Conservation (phyloP, 2,888 invertebrate genomes). For the Catonia carolina region DNA sequence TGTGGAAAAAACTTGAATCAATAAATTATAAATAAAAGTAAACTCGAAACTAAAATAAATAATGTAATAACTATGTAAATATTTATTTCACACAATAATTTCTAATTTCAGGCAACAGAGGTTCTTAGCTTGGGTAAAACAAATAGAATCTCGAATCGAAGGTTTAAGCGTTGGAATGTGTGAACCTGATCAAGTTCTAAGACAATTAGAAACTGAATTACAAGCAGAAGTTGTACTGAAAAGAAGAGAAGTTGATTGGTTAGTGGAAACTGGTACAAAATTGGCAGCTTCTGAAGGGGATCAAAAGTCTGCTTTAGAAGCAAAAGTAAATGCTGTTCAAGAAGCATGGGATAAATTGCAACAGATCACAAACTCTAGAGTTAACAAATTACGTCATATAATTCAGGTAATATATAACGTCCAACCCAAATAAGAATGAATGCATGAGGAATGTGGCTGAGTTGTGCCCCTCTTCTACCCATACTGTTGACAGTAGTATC, state of each 20-base stretch:
- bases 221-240: constrained; percentile 68
- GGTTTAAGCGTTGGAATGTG: constrained; percentile 41
- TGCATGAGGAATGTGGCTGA: too few relatives aligned
- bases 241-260: constrained; percentile 72
- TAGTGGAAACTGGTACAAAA: constrained; percentile 59
- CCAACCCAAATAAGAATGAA: too few relatives aligned
- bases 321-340: constrained; percentile 53
- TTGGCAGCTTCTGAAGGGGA: constrained; percentile 58
- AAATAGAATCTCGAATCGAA: constrained; percentile 59
- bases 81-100: too few relatives aligned
- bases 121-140: constrained; percentile 63
- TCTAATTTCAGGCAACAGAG: constrained; percentile 40
- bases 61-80: too few relatives aligned
- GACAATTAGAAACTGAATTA: constrained; percentile 64
- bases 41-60: too few relatives aligned
- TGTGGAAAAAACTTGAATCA: too few relatives aligned
- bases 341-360: constrained; percentile 63
- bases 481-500: too few relatives aligned
- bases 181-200: constrained; percentile 45
- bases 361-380: constrained; percentile 57
- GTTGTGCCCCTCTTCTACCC: too few relatives aligned
- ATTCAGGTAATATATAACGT: constrained; percentile 34
- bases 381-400: constrained; percentile 61
- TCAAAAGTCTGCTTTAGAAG: constrained; percentile 37
- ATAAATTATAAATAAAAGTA: too few relatives aligned